A percentile compares a stretch with the other conserved stretches of the same genome.
Conservation (phyloP, 2,797 vertebrate species). For the Muscicapa striata region DNA sequence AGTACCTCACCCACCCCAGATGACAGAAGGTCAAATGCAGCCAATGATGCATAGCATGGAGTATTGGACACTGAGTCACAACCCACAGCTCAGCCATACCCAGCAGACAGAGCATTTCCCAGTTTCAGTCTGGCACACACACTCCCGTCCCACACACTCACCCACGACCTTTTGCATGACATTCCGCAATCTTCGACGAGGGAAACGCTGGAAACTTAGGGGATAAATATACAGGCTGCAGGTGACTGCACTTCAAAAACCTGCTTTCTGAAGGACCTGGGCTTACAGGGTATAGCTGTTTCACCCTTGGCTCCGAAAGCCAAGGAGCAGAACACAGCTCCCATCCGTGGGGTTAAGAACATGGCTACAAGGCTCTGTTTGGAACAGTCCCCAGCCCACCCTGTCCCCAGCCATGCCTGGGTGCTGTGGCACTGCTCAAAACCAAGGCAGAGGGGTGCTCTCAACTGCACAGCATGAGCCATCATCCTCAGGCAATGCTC, state of each 20-base stretch:
- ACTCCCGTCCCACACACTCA: neutral
- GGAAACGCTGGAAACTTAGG: neutral
- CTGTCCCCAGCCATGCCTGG: neutral
- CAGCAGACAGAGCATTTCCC: neutral
- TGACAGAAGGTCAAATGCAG: neutral
- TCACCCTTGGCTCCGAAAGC: neutral
- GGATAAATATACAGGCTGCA: neutral
- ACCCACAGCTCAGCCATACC: neutral
- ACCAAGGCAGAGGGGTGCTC: neutral
- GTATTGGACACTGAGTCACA: slow-evolving; percentile 27
- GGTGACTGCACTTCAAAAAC: neutral
- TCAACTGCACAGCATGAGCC: rapidly evolving
- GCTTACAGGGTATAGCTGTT: neutral
- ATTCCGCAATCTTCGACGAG: neutral
- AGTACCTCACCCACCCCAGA: neutral
- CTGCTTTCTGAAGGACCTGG: neutral
- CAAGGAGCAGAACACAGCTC: neutral
- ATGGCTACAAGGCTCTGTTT: rapidly evolving
- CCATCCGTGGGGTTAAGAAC: neutral
- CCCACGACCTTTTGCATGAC: neutral
- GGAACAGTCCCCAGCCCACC: neutral
- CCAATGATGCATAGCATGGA: neutral
- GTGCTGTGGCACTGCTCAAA: neutral
- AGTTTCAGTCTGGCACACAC: neutral
- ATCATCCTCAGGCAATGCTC: neutral